phyloP scores from a whole-genome alignment of 2,797 vertebrate species.

The Acanthornis magna region DNA sequence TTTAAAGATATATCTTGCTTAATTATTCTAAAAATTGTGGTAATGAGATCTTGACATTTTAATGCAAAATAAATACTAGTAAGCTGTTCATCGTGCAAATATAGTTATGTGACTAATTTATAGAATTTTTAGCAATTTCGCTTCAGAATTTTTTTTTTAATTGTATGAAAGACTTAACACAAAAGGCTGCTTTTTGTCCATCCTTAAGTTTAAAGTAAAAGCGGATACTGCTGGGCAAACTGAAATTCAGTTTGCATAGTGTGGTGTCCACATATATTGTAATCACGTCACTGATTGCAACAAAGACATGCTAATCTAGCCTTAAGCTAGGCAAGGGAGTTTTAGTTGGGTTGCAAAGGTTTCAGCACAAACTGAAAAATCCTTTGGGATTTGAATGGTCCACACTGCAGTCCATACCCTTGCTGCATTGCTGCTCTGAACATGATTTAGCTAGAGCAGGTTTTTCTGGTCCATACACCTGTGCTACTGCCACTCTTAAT shows the following conservation, averaged over 20 bases:
- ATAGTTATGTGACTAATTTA: not conserved
- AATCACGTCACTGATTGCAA: not conserved
- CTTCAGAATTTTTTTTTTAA: not conserved
- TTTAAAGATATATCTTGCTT: not conserved
- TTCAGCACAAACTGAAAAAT: not conserved
- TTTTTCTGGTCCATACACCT: fast-evolving
- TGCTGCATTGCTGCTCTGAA: not conserved
- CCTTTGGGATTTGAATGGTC: not conserved
- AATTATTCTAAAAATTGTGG: not conserved
- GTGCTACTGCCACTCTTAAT: not conserved
- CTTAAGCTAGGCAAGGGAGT: not conserved
- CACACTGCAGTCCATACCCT: not conserved
- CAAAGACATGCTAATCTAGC: not conserved
- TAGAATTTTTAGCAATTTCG: not conserved
- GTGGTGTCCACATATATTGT: not conserved
- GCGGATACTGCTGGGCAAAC: not conserved
- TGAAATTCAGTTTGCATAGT: not conserved
- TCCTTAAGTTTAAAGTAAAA: not conserved
- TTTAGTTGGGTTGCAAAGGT: not conserved
- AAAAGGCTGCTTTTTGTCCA: not conserved
- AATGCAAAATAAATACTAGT: not conserved
- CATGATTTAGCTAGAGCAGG: not conserved
- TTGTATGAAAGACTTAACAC: not conserved
- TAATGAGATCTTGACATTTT: not conserved
- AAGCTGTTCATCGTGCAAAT: not conserved